Base-by-base conservation (phyloP, 1,140 invertebrate genomes). In the Drosophila leontia region DNA sequence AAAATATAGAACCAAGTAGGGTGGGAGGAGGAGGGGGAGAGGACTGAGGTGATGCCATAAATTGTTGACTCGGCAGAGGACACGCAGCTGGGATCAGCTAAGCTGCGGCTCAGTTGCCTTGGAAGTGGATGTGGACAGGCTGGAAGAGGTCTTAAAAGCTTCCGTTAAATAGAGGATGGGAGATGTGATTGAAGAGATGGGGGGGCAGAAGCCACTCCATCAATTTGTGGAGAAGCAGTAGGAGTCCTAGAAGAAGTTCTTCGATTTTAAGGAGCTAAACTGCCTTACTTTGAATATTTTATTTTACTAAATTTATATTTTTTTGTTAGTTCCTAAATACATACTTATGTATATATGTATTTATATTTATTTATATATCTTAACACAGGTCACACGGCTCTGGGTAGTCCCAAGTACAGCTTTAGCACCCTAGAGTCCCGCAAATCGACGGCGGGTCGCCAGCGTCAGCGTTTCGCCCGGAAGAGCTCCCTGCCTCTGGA, bases 401-500 rank as follows among this genome's bases (percentile, higher is more conserved):
- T 92, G 64, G 91, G 91, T 35, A 93, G 92, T 63, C 92, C 92
- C 60, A 93, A 93, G 91, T 93, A 92, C 65, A 92, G 92, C 78
- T 93, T 91, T 72, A 93, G 82, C 75, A 93, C 92, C 15, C 67
- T 93, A 70, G 92, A 93, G 56, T 93, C 92, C 35, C 84, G 92
- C 41, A 92, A 92, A 58, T 93, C 77, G 7, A 57, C 69, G 39
- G 55, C 69, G 4, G 81, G 85, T 9, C 39, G 91, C n/a, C 92
- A 91, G 53, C 82, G 91, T 0, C 91, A 91, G 59, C 79, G 90
- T 2, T 91, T 90, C 17, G 75, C 87, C 26, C 77, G 92, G 3
- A 93, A 93, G 75, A 93, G 92, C 58, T 93, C 92, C 51, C 63
- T 93, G 63, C 92, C 92, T 19, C 61, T 92, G 45, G 92, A 93